phyloP scores from a whole-genome alignment of 2,888 invertebrate species.

The Allacma fusca region DNA sequence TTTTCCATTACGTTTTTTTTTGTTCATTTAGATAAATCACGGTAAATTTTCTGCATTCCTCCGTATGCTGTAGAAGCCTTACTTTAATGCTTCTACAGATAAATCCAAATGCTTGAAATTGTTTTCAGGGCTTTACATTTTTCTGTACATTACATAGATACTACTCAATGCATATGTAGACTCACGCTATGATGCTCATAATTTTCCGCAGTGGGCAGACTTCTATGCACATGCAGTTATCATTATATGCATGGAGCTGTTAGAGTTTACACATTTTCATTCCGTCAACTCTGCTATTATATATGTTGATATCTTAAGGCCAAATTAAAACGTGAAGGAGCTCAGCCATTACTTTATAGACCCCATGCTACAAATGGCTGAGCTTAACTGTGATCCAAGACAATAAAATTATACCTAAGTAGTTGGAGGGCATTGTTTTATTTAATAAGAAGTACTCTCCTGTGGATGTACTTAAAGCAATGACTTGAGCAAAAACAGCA shows the following conservation, averaged over 20 bases:
- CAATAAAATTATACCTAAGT: too few relatives aligned
- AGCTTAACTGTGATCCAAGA: too few relatives aligned
- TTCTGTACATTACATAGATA: not conserved
- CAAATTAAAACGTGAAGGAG: not conserved
- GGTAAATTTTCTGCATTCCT: not conserved
- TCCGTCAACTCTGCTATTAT: slow-evolving; percentile 6
- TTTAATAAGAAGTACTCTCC: too few relatives aligned
- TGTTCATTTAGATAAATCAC: not conserved
- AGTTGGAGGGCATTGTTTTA: too few relatives aligned
- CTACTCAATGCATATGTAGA: not conserved
- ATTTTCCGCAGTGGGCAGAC: too few relatives aligned
- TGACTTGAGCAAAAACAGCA: too few relatives aligned
- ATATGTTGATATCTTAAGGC: not conserved
- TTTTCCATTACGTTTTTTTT: too few relatives aligned
- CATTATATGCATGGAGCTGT: not conserved
- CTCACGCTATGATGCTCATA: too few relatives aligned
- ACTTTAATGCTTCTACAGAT: not conserved
- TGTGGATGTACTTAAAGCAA: too few relatives aligned
- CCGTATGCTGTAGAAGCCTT: not conserved
- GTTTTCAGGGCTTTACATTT: slow-evolving; percentile 4
- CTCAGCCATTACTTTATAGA: not conserved
- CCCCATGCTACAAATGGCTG: too few relatives aligned
- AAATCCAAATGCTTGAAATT: slow-evolving; percentile 9
- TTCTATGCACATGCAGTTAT: not conserved
- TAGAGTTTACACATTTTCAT: not conserved